Conservation (phyloP, 23 tunicate species). For the Aplidium turbinatum region DNA sequence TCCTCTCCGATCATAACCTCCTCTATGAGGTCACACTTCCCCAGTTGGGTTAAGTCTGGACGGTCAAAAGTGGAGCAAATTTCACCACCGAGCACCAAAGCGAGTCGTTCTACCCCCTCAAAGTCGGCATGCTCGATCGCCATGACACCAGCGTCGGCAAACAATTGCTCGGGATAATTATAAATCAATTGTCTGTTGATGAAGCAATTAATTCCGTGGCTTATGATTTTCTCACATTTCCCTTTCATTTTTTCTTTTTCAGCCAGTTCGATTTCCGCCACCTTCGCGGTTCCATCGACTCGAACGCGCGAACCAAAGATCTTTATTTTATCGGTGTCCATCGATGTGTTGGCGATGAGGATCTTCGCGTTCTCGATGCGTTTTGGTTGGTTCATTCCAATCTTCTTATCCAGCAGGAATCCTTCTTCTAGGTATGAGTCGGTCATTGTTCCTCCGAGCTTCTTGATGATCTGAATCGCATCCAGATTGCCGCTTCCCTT, state of each 20-base stretch:
- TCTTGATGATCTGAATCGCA: conserved; percentile 98
- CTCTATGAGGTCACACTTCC: conserved; percentile 95
- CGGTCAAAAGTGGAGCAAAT: conserved; percentile 98
- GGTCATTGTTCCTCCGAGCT: conserved; percentile 94
- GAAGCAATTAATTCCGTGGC: conserved; percentile 92
- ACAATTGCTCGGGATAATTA: conserved; percentile 99
- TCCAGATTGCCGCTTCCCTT: conserved; percentile 94
- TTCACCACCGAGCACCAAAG: conserved; percentile 99
- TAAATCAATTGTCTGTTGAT: conserved; percentile 99
- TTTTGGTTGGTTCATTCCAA: conserved; percentile 98
- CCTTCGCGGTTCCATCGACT: conserved; percentile 85
- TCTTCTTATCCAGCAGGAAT: conserved; percentile 91
- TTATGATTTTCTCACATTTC: conserved; percentile 90
- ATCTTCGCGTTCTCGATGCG: conserved; percentile 95
- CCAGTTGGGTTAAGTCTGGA: conserved; percentile 86
- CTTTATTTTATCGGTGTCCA: conserved; percentile 99
- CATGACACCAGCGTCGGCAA: conserved; percentile 98
- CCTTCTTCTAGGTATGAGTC: conserved; percentile 94
- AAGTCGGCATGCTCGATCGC: conserved; percentile 99
- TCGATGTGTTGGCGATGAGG: conserved; percentile 92
- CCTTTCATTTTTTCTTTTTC: conserved; percentile 99
- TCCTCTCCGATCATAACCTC: conserved; percentile 99
- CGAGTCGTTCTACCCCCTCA: conserved; percentile 97
- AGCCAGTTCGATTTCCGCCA: conserved; percentile 95
- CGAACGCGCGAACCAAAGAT: conserved; percentile 98